phyloP scores from a whole-genome alignment of 2,888 invertebrate genomes.

The Vesta saturnalis region DNA sequence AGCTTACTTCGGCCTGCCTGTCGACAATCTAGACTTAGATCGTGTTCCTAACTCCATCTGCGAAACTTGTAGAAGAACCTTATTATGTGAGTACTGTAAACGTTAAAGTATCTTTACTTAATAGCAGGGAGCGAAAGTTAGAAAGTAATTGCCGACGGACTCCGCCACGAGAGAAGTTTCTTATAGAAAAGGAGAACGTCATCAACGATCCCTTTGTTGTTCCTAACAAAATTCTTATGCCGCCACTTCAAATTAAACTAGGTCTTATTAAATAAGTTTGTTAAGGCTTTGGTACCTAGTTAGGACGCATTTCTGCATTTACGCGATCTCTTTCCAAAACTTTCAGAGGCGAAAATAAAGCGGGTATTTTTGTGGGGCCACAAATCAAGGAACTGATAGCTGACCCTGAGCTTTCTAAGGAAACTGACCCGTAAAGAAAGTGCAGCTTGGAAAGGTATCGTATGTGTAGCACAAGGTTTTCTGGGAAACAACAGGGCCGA shows the following conservation, averaged over 20 bases:
- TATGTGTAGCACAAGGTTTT: not conserved
- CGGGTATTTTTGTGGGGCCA: not conserved
- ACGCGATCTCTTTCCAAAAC: not conserved
- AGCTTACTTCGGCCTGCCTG: too few relatives aligned
- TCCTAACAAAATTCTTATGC: not conserved
- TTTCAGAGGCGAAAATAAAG: not conserved
- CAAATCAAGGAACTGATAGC: not conserved
- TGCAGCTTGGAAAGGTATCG: not conserved
- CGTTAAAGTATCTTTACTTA: too few relatives aligned
- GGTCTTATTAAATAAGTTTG: too few relatives aligned
- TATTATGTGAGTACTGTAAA: too few relatives aligned
- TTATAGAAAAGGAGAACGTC: conserved; percentile 38
- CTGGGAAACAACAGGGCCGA: not conserved
- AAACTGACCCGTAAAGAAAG: not conserved
- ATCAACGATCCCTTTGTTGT: conserved; percentile 30
- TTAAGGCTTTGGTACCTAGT: too few relatives aligned
- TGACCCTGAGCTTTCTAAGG: not conserved
- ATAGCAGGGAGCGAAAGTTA: too few relatives aligned
- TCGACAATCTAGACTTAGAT: too few relatives aligned
- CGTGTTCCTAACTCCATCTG: too few relatives aligned
- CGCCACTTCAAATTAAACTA: too few relatives aligned
- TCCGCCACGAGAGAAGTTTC: conserved; percentile 38
- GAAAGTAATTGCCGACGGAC: conserved; percentile 26
- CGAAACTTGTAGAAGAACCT: too few relatives aligned
- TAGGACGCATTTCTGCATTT: too few relatives aligned